phyloP scores from a whole-genome alignment of 2,113 vertebrate genomes.

The Thunnus thynnus region DNA sequence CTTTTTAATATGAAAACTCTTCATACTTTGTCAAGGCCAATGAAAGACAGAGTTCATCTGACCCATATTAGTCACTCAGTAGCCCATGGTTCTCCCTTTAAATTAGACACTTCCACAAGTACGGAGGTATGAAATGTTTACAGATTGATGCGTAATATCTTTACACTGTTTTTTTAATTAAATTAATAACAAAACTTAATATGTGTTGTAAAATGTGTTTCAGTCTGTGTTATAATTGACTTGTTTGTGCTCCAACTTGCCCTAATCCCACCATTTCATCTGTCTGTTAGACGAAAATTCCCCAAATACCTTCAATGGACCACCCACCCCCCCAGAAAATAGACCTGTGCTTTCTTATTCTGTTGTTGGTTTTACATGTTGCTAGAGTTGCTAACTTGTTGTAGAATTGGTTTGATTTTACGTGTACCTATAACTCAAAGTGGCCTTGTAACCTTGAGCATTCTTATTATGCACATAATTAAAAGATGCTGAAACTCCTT shows the following conservation, averaged over 20 bases:
- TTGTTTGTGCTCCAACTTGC: background rate
- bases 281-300: too few relatives aligned
- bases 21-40: conserved; percentile 14
- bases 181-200: background rate
- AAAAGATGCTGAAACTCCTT: too few relatives aligned
- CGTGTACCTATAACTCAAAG: too few relatives aligned
- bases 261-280: too few relatives aligned
- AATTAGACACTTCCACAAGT: background rate
- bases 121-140: background rate
- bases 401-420: too few relatives aligned
- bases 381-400: too few relatives aligned
- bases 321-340: too few relatives aligned
- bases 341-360: too few relatives aligned
- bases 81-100: background rate
- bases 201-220: background rate
- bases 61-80: background rate
- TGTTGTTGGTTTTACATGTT: too few relatives aligned
- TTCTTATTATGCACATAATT: too few relatives aligned
- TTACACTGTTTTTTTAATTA: background rate
- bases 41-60: background rate
- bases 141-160: background rate
- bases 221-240: background rate
- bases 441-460: too few relatives aligned
- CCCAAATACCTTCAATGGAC: too few relatives aligned
- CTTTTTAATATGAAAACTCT: conserved; percentile 6